Conservation (phyloP, 1,140 invertebrate species). For the Aplysia californica region DNA sequence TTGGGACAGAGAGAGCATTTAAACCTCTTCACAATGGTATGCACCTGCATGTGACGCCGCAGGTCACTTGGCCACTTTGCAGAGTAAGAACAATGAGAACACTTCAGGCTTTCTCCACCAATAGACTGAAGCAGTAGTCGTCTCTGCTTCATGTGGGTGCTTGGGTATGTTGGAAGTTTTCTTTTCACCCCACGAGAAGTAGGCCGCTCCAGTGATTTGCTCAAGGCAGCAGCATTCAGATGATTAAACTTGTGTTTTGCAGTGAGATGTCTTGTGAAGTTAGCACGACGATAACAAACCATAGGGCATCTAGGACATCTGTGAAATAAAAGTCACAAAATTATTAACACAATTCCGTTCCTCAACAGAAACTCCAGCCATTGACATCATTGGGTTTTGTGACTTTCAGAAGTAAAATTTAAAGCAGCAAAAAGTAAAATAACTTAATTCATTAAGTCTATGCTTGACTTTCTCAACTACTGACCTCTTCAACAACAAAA, state of each 20-base stretch:
- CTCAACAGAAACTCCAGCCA: background rate
- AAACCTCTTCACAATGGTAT: slow-evolving; percentile 70
- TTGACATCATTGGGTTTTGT: background rate
- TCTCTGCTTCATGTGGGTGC: background rate
- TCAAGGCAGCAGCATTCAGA: slow-evolving; percentile 47
- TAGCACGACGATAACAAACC: slow-evolving; percentile 57
- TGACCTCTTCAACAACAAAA: background rate
- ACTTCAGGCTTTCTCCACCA: slow-evolving; percentile 67
- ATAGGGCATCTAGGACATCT: slow-evolving; percentile 73
- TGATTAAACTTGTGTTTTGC: slow-evolving; percentile 62
- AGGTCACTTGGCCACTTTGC: slow-evolving; percentile 88
- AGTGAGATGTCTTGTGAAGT: slow-evolving; percentile 68
- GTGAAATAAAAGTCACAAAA: slow-evolving; percentile 48
- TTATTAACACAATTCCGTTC: background rate
- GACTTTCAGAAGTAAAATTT: background rate
- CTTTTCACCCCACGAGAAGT: slow-evolving; percentile 26
- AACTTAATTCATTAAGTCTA: too few species aligned
- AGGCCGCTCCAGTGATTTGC: slow-evolving; percentile 48
- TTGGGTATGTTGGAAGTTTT: slow-evolving; percentile 14
- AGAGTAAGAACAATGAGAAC: slow-evolving; percentile 80
- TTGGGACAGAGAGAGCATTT: slow-evolving; percentile 64
- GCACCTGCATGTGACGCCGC: slow-evolving; percentile 77
- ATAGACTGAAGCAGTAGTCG: too few species aligned
- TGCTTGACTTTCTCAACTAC: too few species aligned
- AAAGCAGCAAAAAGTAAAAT: background rate